phyloP scores from a whole-genome alignment of 2,113 vertebrate species.

The Passer montanus region DNA sequence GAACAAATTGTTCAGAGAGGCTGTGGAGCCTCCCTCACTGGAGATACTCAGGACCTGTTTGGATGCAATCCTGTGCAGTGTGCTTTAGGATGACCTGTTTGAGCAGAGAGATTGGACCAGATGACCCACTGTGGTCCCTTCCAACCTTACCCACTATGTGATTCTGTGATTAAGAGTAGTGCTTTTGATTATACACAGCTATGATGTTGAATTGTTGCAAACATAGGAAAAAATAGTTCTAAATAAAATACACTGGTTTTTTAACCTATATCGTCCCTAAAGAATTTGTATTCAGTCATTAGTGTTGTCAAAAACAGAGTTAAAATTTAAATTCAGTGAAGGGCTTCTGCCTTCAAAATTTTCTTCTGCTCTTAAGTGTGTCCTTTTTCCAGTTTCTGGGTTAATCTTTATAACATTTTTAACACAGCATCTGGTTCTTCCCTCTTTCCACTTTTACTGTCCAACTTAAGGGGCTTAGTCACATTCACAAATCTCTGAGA shows the following conservation, averaged over 20 bases:
- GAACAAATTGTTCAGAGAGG: background rate
- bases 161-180: background rate
- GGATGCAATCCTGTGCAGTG: background rate
- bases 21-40: background rate
- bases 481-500: background rate
- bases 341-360: background rate
- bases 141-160: rapidly evolving
- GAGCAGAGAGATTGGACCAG: background rate
- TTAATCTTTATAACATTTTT: background rate
- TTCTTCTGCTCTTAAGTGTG: background rate
- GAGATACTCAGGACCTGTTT: background rate
- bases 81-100: background rate
- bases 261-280: background rate
- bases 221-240: background rate
- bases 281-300: background rate
- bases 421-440: background rate
- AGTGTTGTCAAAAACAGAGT: background rate
- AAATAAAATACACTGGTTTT: background rate
- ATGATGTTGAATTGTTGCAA: background rate
- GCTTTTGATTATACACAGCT: background rate
- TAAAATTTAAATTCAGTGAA: background rate
- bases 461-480: background rate
- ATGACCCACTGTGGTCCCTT: background rate
- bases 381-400: background rate
- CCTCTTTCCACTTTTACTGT: background rate